Percentiles rank a stretch among this genome's conserved stretches.
phyloP scores from a whole-genome alignment of 2,113 vertebrate species.

The Cynocephalus volans region DNA sequence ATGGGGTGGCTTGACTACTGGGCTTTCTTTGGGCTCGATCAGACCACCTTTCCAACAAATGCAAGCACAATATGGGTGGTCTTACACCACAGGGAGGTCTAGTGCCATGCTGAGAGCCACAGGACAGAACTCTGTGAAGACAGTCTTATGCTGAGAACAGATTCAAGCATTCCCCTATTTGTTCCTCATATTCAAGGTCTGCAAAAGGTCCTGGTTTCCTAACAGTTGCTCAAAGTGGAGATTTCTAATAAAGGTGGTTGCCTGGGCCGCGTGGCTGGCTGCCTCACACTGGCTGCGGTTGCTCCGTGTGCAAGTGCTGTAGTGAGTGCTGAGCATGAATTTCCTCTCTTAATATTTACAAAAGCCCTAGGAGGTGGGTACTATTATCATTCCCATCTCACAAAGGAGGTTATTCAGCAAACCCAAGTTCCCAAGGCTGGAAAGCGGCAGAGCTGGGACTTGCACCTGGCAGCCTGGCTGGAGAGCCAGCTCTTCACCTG shows the following conservation, averaged over 20 bases:
- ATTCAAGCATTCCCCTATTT: not conserved
- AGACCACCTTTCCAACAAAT: not conserved
- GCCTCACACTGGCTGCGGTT: no score
- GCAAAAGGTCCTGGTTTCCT: not conserved
- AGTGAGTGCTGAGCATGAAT: no score
- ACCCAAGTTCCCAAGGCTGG: no score
- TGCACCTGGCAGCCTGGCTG: not conserved
- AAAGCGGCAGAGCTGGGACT: no score
- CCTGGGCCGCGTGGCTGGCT: fast-evolving
- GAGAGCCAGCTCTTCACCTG: not conserved
- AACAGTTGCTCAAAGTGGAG: not conserved
- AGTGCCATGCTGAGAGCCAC: not conserved
- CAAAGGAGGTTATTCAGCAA: no score
- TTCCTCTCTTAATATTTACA: no score
- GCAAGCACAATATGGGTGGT: fast-evolving
- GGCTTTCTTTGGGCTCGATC: no score
- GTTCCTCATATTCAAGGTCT: not conserved
- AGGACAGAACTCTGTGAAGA: not conserved
- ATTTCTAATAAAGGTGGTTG: not conserved
- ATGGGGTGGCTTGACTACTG: not conserved
- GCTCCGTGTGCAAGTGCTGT: no score
- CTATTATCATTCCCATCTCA: no score
- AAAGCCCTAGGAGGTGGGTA: no score
- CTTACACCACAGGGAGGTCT: not conserved
- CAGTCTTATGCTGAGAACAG: not conserved